These are phyloP conservation scores for Eremophila alpestris DNA, from an alignment of 2,797 vertebrate genomes.

Conservation along the genomic window DNA sequence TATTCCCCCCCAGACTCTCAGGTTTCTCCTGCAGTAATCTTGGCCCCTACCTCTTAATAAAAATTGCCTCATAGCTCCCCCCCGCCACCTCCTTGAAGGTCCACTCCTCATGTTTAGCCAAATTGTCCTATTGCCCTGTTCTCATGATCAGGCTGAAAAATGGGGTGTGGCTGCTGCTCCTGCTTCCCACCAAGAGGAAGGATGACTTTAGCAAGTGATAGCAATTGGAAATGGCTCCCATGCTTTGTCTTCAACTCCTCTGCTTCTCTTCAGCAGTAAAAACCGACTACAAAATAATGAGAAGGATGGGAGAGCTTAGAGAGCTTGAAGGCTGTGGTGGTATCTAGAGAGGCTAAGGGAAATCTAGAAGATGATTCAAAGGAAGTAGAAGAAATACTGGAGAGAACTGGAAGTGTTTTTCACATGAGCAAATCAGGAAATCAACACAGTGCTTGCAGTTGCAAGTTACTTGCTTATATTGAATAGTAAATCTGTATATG, in stretches of 20 bases:
- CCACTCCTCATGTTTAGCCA: rapidly evolving
- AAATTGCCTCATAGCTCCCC: background rate
- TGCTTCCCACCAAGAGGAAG: background rate
- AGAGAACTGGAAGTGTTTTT: background rate
- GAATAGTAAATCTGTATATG: background rate
- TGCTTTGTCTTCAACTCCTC: background rate
- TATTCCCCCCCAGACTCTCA: background rate
- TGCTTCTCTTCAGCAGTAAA: background rate
- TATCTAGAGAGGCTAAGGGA: background rate
- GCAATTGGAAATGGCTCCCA: background rate
- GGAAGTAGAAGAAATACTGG: background rate
- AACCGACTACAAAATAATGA: background rate
- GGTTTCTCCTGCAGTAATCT: background rate
- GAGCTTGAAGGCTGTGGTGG: background rate
- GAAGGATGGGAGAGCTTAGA: background rate
- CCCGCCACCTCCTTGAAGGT: background rate
- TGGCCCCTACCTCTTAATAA: background rate
- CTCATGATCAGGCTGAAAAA: background rate
- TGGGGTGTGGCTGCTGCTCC: background rate
- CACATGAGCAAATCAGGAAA: background rate
- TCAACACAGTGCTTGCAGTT: background rate
- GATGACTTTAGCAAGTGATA: background rate
- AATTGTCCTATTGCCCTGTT: background rate
- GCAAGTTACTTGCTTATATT: background rate
- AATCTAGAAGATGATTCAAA: background rate